Evolutionary conservation across 2,888 invertebrate genomes (phyloP).

Genomic region (Habrosyne pyritoides): DNA sequence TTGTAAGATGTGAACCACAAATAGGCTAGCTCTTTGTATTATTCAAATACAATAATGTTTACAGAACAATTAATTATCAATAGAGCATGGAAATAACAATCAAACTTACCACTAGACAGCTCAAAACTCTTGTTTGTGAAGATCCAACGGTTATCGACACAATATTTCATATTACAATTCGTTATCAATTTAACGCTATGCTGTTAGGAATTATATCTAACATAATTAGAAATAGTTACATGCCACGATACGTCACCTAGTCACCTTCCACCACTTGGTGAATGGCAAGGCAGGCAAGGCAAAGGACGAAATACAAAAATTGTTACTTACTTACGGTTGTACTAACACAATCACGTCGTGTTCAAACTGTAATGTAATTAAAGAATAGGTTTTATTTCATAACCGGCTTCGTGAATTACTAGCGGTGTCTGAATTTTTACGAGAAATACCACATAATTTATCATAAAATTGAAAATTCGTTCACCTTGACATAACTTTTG

Average conservation of each 20-base stretch:
- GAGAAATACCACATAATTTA: neutral
- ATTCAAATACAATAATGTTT: neutral
- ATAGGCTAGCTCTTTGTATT: neutral
- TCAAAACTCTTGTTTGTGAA: neutral
- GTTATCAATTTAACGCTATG: constrained; percentile 1
- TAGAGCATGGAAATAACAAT: neutral
- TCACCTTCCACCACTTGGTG: constrained; percentile 7
- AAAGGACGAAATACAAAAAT: neutral
- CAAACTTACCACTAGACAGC: neutral
- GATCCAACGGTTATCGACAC: neutral
- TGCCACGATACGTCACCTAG: constrained; percentile 8
- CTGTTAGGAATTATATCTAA: neutral
- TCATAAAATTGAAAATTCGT: neutral
- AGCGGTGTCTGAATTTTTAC: neutral
- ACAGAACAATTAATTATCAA: neutral
- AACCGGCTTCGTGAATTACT: neutral
- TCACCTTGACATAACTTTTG: neutral
- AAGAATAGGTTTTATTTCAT: constrained; percentile 4
- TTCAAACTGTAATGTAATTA: neutral
- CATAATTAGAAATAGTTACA: neutral
- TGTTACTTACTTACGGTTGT: neutral
- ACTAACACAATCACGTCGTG: constrained; percentile 1
- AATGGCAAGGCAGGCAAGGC: neutral
- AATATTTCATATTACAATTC: neutral
- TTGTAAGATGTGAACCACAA: neutral